A percentile compares a stretch with the other conserved stretches of the same genome.
Conservation (phyloP, 2,888 invertebrate species). For the Arctia plantaginis region DNA sequence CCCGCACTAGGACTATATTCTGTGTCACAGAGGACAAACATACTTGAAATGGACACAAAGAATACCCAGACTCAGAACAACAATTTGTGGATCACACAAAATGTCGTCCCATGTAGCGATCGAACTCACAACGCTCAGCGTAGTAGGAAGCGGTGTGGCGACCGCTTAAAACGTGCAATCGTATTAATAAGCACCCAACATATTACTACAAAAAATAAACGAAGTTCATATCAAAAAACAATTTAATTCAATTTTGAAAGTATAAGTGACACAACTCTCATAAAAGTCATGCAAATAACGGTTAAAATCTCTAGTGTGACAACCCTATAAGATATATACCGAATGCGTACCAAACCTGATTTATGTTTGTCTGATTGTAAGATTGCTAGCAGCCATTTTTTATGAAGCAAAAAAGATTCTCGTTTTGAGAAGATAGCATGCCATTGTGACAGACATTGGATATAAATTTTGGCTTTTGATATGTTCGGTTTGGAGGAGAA, state of each 20-base stretch:
- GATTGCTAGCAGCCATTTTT: slow-evolving; percentile 27
- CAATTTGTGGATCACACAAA: too few species aligned
- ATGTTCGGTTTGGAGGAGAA: slow-evolving; percentile 10
- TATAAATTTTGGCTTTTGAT: slow-evolving; percentile 6
- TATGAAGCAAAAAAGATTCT: slow-evolving; percentile 15
- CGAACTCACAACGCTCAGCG: too few species aligned
- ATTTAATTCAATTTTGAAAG: not conserved
- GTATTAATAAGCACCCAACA: too few species aligned
- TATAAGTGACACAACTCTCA: not conserved
- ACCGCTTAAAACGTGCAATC: too few species aligned
- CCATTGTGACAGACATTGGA: slow-evolving; percentile 3
- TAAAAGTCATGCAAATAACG: not conserved
- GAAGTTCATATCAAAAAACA: not conserved
- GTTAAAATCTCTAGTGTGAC: slow-evolving; percentile 1
- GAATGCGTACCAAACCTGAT: slow-evolving; percentile 43
- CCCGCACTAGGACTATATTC: too few species aligned
- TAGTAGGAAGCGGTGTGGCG: too few species aligned
- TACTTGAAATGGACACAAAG: too few species aligned
- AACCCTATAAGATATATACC: slow-evolving; percentile 40
- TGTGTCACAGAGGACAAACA: too few species aligned
- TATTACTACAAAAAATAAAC: not conserved
- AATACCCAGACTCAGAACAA: too few species aligned
- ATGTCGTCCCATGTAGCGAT: too few species aligned
- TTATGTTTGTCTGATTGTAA: slow-evolving; percentile 41
- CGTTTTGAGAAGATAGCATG: slow-evolving; percentile 18